These are phyloP conservation scores for Lycocorax pyrrhopterus DNA, from an alignment of 2,113 vertebrate species.

Conservation along the genomic window DNA sequence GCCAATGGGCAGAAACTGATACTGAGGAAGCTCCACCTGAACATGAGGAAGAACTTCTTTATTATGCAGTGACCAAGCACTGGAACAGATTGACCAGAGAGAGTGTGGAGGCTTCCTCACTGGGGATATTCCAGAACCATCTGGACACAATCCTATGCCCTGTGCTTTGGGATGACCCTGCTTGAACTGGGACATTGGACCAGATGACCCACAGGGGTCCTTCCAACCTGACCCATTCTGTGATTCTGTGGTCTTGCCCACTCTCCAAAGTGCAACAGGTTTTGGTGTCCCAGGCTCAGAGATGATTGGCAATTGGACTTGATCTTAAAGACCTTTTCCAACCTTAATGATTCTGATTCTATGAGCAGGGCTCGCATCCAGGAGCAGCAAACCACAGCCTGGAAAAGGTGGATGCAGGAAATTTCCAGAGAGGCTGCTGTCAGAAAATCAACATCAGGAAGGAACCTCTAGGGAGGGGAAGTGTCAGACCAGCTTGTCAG, in stretches of 20 bases:
- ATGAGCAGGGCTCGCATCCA: neutral
- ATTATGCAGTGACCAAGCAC: neutral
- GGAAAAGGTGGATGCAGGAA: neutral
- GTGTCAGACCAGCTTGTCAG: neutral
- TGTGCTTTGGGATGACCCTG: neutral
- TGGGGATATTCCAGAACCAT: neutral
- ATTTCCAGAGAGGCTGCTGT: neutral
- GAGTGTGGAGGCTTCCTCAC: neutral
- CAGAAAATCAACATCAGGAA: neutral
- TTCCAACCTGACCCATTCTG: neutral
- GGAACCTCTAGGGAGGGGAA: neutral
- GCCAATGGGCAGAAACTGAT: neutral
- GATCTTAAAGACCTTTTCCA: neutral
- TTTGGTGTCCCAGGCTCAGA: neutral
- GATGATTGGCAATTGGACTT: neutral
- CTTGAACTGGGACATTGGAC: neutral
- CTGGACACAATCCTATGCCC: neutral
- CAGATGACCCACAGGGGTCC: neutral
- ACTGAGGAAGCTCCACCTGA: neutral
- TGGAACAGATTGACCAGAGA: neutral
- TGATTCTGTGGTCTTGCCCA: neutral
- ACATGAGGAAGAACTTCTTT: neutral
- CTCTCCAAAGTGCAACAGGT: neutral
- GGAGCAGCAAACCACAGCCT: neutral
- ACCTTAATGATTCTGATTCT: neutral